Evolutionary conservation across 2,888 invertebrate genomes (phyloP), one percentile per base, ranked within the genome.

Genomic region (Sepioteuthis lessoniana): DNA sequence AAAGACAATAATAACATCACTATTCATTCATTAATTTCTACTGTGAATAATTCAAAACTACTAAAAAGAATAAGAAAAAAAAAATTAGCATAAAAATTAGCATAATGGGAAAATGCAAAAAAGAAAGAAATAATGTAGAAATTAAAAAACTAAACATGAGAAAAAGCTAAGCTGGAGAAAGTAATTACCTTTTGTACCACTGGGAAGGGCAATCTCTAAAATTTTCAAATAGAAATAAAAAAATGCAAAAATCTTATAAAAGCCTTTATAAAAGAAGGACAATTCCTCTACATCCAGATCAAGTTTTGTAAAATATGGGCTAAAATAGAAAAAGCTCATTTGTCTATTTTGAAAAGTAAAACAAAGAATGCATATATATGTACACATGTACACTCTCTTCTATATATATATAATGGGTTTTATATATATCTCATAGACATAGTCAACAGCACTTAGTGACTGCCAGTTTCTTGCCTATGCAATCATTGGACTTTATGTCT

Each of bases 121-220:
- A 76, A 55, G 55, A 55, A 55, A 55, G 21, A 42, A 21, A 21
- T 55, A 25, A 50, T 50, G 19, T 50, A 50, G 16, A 55, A 55
- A 55, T 55, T 55, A 21, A 21, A 55, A 76, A 76, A n/a, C 13
- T 35, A 35, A 16, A 35, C n/a, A n/a, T 16, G 16, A 35, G 35
- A n/a, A 16, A 35, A 35, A 35, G n/a, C 16, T 76, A 76, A 76
- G 76, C 76, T 76, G 76, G 13, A 76, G 76, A 76, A 76, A 76
- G n/a, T 76, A 76, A 76, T 76, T 76, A 76, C 76, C 76, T 76
- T 55, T 76, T 76, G 76, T 76, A n/a, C 76, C 76, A 76, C 16
- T 76, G 76, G 76, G 76, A 76, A 76, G 76, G 76, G 76, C 76
- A 76, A 76, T n/a, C 76, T 76, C n/a, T 76, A 16, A 76, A 76